Percentiles rank a stretch among this genome's conserved stretches.
Evolutionary conservation across 2,888 invertebrate species (phyloP).

Genomic region (Hofmannophila pseudospretella): DNA sequence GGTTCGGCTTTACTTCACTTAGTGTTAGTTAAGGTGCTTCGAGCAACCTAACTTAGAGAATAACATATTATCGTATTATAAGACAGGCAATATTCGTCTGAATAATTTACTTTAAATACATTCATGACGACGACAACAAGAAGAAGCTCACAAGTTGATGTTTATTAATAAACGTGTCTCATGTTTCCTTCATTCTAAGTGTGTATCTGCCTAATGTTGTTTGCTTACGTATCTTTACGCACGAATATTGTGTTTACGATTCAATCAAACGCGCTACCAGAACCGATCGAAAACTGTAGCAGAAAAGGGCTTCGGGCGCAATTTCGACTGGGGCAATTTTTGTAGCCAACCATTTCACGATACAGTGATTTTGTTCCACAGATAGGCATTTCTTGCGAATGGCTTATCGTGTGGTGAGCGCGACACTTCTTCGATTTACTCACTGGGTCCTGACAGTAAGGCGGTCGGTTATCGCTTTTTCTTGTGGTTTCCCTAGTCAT

Average conservation of each 20-base stretch:
- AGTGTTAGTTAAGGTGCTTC: constrained; percentile 8
- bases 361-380: constrained; percentile 50
- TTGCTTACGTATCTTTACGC: background rate
- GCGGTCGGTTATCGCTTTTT: constrained; percentile 28
- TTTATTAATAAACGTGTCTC: constrained; percentile 4
- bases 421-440: constrained; percentile 40
- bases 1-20: constrained; percentile 18
- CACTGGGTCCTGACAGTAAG: constrained; percentile 22
- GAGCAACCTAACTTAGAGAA: constrained; percentile 6
- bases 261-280: constrained; percentile 19
- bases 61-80: no score
- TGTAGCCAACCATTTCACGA: constrained; percentile 49
- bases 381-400: constrained; percentile 45
- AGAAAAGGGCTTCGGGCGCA: constrained; percentile 38
- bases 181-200: constrained; percentile 1
- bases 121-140: background rate
- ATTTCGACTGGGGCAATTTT: constrained; percentile 56
- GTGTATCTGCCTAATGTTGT: constrained; percentile 3
- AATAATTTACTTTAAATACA: constrained; percentile 11
- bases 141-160: constrained; percentile 1
- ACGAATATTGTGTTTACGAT: constrained; percentile 17
- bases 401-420: constrained; percentile 44
- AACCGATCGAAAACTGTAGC: constrained; percentile 26
- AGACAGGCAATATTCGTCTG: constrained; percentile 8
- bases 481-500: constrained; percentile 19